Evolutionary conservation across 2,113 vertebrate species (phyloP).

Genomic region (Tiliqua scincoides): DNA sequence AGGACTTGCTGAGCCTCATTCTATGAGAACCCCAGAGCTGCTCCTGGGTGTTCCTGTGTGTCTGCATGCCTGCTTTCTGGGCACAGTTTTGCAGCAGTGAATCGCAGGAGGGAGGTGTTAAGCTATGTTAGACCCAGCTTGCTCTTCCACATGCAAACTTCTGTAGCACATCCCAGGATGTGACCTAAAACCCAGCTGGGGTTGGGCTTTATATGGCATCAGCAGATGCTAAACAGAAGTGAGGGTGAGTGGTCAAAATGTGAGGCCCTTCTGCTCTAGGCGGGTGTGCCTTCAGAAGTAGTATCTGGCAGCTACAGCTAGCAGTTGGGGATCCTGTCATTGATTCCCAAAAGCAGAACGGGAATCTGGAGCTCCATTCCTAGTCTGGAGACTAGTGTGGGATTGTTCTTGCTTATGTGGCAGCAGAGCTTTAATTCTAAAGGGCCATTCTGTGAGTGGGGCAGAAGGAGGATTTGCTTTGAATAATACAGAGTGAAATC

Average conservation of each 20-base stretch:
- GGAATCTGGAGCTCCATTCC: neutral
- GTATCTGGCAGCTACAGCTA: neutral
- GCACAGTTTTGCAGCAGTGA: neutral
- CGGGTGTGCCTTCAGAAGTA: neutral
- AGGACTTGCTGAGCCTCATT: too few species aligned
- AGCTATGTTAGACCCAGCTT: too few species aligned
- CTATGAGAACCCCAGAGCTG: neutral
- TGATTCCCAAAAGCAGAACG: neutral
- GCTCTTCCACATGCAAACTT: too few species aligned
- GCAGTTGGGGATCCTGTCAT: neutral
- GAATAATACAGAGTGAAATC: neutral
- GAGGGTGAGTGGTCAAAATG: neutral
- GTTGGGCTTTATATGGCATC: neutral
- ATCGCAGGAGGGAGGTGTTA: too few species aligned
- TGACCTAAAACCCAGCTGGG: neutral
- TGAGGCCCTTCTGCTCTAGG: neutral
- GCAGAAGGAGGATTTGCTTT: neutral
- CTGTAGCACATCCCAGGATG: neutral
- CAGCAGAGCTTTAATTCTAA: neutral
- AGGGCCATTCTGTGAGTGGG: neutral
- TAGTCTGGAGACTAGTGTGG: neutral
- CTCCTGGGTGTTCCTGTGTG: too few species aligned
- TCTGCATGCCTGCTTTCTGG: neutral
- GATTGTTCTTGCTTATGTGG: neutral
- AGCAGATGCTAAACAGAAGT: neutral